Conservation (phyloP, 2,797 vertebrate species). For the Picus viridis region DNA sequence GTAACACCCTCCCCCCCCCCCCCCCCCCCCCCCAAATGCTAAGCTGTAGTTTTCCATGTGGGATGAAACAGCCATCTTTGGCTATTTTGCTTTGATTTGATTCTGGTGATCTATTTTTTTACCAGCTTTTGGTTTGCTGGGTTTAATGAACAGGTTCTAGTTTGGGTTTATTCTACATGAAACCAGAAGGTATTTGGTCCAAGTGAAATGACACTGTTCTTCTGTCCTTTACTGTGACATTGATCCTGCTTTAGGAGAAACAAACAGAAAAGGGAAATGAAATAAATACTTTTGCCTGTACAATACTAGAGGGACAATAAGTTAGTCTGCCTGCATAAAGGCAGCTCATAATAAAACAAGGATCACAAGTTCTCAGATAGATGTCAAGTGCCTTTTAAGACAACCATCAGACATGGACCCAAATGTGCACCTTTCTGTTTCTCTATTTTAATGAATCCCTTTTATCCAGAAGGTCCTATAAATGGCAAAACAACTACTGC, state of each 20-base stretch:
- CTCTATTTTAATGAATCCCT: slow-evolving; percentile 26
- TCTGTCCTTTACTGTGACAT: not conserved
- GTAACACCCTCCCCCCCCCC: not conserved
- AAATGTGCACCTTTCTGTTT: not conserved
- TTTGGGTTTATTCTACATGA: slow-evolving; percentile 14
- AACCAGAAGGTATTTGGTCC: slow-evolving; percentile 26
- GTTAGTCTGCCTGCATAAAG: not conserved
- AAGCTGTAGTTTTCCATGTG: not conserved
- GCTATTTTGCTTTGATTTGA: not conserved
- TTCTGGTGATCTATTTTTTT: not conserved
- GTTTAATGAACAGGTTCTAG: not conserved
- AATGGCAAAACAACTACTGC: slow-evolving; percentile 2
- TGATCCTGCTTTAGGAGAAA: slow-evolving; percentile 34
- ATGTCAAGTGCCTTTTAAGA: slow-evolving; percentile 28
- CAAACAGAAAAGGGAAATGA: slow-evolving; percentile 47
- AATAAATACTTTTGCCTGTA: slow-evolving; percentile 37
- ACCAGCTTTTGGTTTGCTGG: not conserved
- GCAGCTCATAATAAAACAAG: slow-evolving; percentile 16
- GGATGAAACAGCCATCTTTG: not conserved
- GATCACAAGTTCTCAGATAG: not conserved
- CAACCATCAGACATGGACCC: not conserved
- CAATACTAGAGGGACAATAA: not conserved
- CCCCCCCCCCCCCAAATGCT: not conserved
- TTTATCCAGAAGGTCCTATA: slow-evolving; percentile 22
- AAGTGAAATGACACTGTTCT: slow-evolving; percentile 9